Base-by-base conservation (phyloP, 2,113 vertebrate species). In the Oryzias woworae region DNA sequence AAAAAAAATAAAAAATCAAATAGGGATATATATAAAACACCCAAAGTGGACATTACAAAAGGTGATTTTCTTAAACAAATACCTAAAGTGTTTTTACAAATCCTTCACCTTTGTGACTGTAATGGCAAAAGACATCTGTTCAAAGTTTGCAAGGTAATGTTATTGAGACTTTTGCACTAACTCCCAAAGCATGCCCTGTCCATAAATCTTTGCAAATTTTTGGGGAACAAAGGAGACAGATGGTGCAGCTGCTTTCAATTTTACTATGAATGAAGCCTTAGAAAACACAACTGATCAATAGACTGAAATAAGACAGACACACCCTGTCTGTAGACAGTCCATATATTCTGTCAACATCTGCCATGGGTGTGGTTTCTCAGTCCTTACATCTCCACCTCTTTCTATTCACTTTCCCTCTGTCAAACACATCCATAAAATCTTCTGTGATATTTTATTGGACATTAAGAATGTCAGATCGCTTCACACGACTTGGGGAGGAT, bases 221-320 rank as follows among this genome's bases (percentile, higher is more conserved):
- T 50, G 15, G 28, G 57, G 42, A 51, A 55, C 26, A 66, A 63
- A 69, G 51, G 57, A 75, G 67, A 48, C 62, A 77, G 52, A 67
- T 67, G 17, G 68, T 67, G 74, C 88, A 90, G 86, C 88, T 90
- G 86, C 75, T 87, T 87, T 71, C 67, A 85, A 90, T 88, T 86
- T 84, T 56, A 78, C 69, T 66, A 73, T 78, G 77, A 88, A 83
- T 81, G 73, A 73, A 80, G 80, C 84, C 83, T 85, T 81, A 57
- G 75, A 87, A 87, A 90, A 86, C 82, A 87, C 68, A 75, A 81
- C 72, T 82, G 85, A 88, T 88, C 86, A 84, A 87, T 87, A 85
- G 80, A 18, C 70, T 68, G 66, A 71, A 87, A 84, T 75, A 76
- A 55, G 74, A 86, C 62, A 62, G 86, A 71, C 86, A 84, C 85